A percentile compares a stretch with the other conserved stretches of the same genome.
Conservation (phyloP, 2,797 vertebrate species). For the Acrossocheilus wenchowensis region DNA sequence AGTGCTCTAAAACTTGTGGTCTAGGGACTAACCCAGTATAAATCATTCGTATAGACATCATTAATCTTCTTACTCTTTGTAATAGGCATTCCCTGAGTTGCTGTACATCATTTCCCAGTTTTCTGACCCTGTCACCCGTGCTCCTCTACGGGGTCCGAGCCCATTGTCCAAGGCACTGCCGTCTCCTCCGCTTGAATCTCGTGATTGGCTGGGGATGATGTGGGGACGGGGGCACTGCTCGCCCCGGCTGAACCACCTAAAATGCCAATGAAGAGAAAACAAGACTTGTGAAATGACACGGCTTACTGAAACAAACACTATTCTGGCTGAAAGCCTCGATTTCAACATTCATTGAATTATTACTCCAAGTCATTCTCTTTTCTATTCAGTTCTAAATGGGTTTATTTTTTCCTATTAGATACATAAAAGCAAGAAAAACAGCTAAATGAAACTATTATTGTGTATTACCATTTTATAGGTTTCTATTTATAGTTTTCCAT, state of each 20-base stretch:
- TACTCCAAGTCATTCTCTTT: constrained; percentile 8
- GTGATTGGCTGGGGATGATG: constrained; percentile 76
- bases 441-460: neutral
- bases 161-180: constrained; percentile 68
- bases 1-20: neutral
- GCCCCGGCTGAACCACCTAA: constrained; percentile 69
- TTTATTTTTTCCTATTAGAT: neutral
- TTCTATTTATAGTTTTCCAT: constrained; percentile 5
- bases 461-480: constrained; percentile 1
- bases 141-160: constrained; percentile 42
- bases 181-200: constrained; percentile 69
- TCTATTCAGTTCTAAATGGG: neutral
- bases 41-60: constrained; percentile 4
- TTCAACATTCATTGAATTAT: constrained; percentile 5
- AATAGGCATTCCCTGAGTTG: constrained; percentile 77
- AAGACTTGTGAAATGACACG: neutral
- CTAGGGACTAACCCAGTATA: neutral
- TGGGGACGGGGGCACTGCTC: constrained; percentile 68
- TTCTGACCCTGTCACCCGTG: constrained; percentile 59
- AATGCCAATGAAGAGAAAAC: constrained; percentile 34
- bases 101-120: constrained; percentile 81
- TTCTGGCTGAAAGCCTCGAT: neutral
- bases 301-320: neutral
- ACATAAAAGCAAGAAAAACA: neutral
- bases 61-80: constrained; percentile 73